These are phyloP conservation scores for Australoheros facetus DNA, from an alignment of 2,797 vertebrate species.

Conservation along the genomic window DNA sequence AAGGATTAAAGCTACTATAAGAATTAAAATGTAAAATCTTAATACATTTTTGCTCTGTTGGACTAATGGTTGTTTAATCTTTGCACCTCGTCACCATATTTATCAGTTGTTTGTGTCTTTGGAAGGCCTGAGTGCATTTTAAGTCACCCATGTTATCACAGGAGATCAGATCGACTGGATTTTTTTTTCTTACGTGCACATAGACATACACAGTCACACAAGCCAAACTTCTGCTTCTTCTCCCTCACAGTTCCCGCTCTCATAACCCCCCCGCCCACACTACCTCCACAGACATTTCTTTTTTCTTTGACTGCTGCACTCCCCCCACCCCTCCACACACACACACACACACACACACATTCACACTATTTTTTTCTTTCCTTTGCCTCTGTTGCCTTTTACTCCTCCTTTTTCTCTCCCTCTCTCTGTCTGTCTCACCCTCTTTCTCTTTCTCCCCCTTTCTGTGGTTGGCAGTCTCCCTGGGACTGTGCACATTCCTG, in stretches of 20 bases:
- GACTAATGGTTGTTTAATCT: background rate
- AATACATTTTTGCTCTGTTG: background rate
- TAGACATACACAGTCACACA: conserved; percentile 10
- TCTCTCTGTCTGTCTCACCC: conserved; percentile 37
- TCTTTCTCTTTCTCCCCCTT: conserved; percentile 38
- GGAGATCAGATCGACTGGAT: conserved; percentile 40
- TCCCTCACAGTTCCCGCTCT: conserved; percentile 61
- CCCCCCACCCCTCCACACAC: background rate
- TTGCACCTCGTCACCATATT: background rate
- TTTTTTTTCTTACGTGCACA: conserved; percentile 3
- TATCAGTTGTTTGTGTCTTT: conserved; percentile 36
- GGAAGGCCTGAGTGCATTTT: conserved; percentile 33
- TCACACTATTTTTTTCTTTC: conserved; percentile 43
- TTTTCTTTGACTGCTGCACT: conserved; percentile 38
- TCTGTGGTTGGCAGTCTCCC: conserved; percentile 83
- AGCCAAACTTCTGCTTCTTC: conserved; percentile 57
- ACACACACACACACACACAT: background rate
- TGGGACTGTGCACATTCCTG: conserved; percentile 86
- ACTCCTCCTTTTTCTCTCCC: conserved; percentile 9
- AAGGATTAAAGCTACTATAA: background rate
- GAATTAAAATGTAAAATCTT: background rate
- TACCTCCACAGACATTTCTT: conserved; percentile 57
- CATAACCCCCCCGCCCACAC: conserved; percentile 45
- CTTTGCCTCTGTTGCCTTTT: conserved; percentile 48
- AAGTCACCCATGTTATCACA: conserved; percentile 44